phyloP scores from a whole-genome alignment of 2,113 vertebrate species.

The Cranoglanis bouderius region DNA sequence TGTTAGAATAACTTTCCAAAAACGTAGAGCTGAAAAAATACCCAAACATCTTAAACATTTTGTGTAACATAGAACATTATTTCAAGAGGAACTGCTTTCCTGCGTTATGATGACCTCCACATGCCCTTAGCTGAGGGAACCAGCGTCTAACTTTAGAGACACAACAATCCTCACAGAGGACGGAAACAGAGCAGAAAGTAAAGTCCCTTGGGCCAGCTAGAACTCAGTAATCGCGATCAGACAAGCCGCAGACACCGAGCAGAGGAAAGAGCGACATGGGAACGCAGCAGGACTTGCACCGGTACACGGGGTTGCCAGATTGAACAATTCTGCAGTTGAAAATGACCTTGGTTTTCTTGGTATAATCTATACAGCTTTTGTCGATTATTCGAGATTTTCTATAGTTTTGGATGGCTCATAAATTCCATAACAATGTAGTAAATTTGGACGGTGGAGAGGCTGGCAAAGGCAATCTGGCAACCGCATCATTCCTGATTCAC shows the following conservation, averaged over 20 bases:
- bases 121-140: slow-evolving; percentile 15
- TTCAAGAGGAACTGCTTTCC: no score
- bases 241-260: slow-evolving; percentile 67
- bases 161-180: slow-evolving; percentile 40
- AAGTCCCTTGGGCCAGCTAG: slow-evolving; percentile 66
- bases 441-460: no score
- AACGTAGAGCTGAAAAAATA: not conserved
- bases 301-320: not conserved
- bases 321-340: not conserved
- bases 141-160: not conserved
- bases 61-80: not conserved
- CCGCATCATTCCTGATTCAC: not conserved
- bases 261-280: slow-evolving; percentile 78
- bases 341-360: not conserved
- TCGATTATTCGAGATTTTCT: no score
- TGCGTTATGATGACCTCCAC: slow-evolving; percentile 17
- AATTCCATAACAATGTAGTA: not conserved
- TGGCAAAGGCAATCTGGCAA: not conserved
- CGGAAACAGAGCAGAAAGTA: slow-evolving; percentile 62
- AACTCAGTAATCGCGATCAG: slow-evolving; percentile 66
- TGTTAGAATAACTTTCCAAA: not conserved
- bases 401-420: not conserved
- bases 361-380: not conserved
- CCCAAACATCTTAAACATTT: not conserved
- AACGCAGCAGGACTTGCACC: slow-evolving; percentile 52